Evolutionary conservation across 92 coral and sea anemone genomes (phyloP), one percentile per base, ranked within the genome.

Genomic region (Porites cylindrica): DNA sequence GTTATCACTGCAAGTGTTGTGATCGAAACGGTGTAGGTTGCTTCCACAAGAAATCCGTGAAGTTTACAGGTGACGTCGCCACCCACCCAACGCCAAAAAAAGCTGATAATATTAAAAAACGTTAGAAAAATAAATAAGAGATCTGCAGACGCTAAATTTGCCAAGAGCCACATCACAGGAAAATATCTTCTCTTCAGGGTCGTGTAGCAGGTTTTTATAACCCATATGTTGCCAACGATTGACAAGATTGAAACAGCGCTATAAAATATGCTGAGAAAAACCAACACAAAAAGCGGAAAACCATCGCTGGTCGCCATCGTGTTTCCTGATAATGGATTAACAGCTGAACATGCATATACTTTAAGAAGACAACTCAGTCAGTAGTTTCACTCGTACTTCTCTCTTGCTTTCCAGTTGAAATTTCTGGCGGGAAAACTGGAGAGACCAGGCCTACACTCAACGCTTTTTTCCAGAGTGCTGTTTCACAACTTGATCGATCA

Each of bases 31-130:
- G 83, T 76, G 24, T 85, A 85, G 68, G 69, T 62, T 9, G 89
- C 29, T 17, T 85, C 89, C 24, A 85, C 74, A 11, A 85, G 82
- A 24, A 85, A 85, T 16, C 89, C 89, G 32, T 85, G 89, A 68
- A 77, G 68, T 53, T 85, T 85, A 62, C 89, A 85, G 2, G 83
- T 77, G 51, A 13, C 16, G 66, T 85, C 50, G 11, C 89, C 89
- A 16, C 89, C 89, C 7, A 77, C 73, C 89, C 89, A 85, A 16
- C 65, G 82, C 70, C 81, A 70, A 14, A 56, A 56, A 56, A 56
- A 56, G 61, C 61, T 56, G n/a, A 70, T 43, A 21, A 13, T 24
- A 69, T 85, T 54, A 18, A 85, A 32, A 77, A 69, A 26, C 8
- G 89, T 68, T 14, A 85, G n/a, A 56, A 77, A 51, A 7, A 83